phyloP scores from a whole-genome alignment of 2,888 invertebrate species.

The Anthophora plumipes region DNA sequence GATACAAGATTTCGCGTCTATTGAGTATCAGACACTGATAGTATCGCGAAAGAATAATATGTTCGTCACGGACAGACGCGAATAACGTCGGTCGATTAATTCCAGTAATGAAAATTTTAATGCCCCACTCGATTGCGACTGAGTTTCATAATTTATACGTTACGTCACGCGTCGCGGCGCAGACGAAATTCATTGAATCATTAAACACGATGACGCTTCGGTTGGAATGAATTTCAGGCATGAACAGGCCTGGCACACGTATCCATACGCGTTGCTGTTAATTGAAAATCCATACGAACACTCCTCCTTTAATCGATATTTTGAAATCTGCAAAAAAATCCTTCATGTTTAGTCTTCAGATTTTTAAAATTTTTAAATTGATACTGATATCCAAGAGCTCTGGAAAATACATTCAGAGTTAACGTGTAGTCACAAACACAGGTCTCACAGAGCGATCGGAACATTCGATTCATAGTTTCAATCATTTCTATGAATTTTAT shows the following conservation, averaged over 20 bases:
- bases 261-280: constrained; percentile 16
- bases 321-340: not conserved
- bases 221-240: constrained; percentile 59
- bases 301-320: not conserved
- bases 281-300: constrained; percentile 50
- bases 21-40: not conserved
- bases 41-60: not conserved
- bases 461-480: too few species aligned
- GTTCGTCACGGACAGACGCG: not conserved
- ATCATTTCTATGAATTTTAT: too few species aligned
- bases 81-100: constrained; percentile 49
- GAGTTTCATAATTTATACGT: constrained; percentile 58
- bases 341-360: too few species aligned
- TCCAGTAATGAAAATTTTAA: constrained; percentile 61
- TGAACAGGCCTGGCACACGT: not conserved
- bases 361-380: too few species aligned
- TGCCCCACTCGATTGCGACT: not conserved
- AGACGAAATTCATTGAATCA: constrained; percentile 67
- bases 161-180: constrained; percentile 37
- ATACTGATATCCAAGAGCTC: too few species aligned
- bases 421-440: too few species aligned
- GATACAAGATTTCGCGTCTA: constrained; percentile 11
- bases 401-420: too few species aligned
- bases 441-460: too few species aligned
- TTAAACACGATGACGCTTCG: constrained; percentile 63